Base-by-base conservation (phyloP, 2,888 invertebrate species). In the Melipona bicolor region DNA sequence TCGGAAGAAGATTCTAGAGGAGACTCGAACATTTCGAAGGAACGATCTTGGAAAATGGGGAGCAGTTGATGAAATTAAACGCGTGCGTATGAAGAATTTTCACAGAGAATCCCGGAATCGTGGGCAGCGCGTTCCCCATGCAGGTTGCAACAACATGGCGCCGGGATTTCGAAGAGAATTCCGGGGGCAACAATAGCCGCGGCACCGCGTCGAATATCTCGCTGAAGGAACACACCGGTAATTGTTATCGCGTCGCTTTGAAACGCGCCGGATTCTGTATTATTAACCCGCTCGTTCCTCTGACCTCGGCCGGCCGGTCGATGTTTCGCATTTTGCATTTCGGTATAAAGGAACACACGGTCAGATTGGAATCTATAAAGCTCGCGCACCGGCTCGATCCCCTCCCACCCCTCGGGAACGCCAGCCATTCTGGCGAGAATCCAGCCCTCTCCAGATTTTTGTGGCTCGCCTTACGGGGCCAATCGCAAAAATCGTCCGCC, bases 311-410 rank as follows among this genome's bases (percentile, higher is more conserved):
- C 27, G 4, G 36, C 56, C 70, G 17, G 11, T 27, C 27, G 49
- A 69, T 32, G 68, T 61, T 52, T 43, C 50, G 50, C 50, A 54
- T 73, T 78, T 81, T 65, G 67, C 81, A 78, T 84, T 84, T 84
- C 76, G 75, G 81, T 84, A 82, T 75, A 78, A 72, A 59, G 62
- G 71, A 64, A 78, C 52, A 74, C 71, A 27, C 64, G 43, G 50
- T 52, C 24, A 78, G 71, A 75, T 75, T 75, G 77, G 50, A 77
- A 82, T 78, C 75, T 67, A 78, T 78, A 75, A 81, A 81, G 56
- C 67, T 15, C 3, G n/a, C 32, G n/a, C 5, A 49, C 54, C 56
- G 64, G 17, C 68, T 59, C 62, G 65, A 71, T 67, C 27, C 49
- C 73, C 54, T 69, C 19, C 24, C 64, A 65, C 4, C 32, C 32